phyloP scores from a whole-genome alignment of 2,797 vertebrate genomes.

The Halcyon badia region DNA sequence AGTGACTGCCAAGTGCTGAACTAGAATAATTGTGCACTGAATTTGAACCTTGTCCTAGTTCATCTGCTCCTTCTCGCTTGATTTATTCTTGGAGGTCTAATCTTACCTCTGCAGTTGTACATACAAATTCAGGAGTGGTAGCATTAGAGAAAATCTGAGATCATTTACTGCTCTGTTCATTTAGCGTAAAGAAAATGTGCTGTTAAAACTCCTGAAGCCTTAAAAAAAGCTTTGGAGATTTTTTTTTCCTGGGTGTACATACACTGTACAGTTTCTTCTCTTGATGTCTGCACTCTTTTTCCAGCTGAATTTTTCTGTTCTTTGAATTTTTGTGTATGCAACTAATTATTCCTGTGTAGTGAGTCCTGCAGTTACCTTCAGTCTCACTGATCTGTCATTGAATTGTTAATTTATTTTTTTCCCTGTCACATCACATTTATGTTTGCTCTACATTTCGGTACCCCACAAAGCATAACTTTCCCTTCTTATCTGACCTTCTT shows the following conservation, averaged over 20 bases:
- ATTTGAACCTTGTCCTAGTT: not conserved
- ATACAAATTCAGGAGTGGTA: not conserved
- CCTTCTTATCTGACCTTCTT: not conserved
- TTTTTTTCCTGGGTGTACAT: rapidly evolving
- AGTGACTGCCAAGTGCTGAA: not conserved
- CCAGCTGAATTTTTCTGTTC: not conserved
- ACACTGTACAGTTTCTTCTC: not conserved
- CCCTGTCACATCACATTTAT: not conserved
- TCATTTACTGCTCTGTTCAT: not conserved
- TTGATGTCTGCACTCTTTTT: not conserved
- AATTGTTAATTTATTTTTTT: not conserved
- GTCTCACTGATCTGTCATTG: not conserved
- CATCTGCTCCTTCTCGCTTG: not conserved
- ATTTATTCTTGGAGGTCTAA: not conserved
- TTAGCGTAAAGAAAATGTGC: not conserved
- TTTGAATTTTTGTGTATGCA: not conserved
- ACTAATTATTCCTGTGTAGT: not conserved
- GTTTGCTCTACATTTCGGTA: not conserved
- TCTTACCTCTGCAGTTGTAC: not conserved
- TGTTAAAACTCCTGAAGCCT: not conserved
- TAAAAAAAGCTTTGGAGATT: not conserved
- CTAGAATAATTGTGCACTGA: not conserved
- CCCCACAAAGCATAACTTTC: not conserved
- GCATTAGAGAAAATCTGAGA: not conserved
- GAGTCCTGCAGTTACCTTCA: not conserved